Conservation (phyloP, 2,888 invertebrate genomes). For the Acheta domesticus region DNA sequence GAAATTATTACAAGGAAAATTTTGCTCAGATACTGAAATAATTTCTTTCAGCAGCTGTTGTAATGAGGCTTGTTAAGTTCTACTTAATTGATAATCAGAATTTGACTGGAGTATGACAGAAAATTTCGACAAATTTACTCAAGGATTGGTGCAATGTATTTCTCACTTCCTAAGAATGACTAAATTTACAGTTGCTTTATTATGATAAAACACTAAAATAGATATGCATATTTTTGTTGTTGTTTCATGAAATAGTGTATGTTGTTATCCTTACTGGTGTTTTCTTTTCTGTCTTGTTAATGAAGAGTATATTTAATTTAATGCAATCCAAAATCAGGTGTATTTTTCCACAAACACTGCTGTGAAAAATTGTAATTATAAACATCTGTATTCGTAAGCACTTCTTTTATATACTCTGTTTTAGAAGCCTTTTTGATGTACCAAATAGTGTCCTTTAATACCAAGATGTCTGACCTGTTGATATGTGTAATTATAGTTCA, state of each 20-base stretch:
- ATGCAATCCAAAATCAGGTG: not conserved
- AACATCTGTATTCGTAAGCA: not conserved
- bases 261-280: not conserved
- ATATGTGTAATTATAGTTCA: too few relatives aligned
- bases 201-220: not conserved
- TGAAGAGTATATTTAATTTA: not conserved
- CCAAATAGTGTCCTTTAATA: not conserved
- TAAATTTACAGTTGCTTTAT: not conserved
- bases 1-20: not conserved
- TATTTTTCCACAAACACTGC: not conserved
- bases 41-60: not conserved
- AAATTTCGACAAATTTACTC: too few relatives aligned
- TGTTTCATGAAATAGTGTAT: not conserved
- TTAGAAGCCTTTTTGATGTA: not conserved
- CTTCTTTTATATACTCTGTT: not conserved
- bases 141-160: too few relatives aligned
- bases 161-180: too few relatives aligned
- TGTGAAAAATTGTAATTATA: not conserved
- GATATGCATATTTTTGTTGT: slow-evolving; percentile 3
- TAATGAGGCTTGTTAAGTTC: too few relatives aligned
- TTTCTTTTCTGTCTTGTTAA: not conserved
- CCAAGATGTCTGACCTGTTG: too few relatives aligned
- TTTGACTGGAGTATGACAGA: too few relatives aligned
- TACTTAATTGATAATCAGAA: too few relatives aligned
- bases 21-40: not conserved